Evolutionary conservation across 23 tunicate species (phyloP).

Genomic region (Styela plicata): DNA sequence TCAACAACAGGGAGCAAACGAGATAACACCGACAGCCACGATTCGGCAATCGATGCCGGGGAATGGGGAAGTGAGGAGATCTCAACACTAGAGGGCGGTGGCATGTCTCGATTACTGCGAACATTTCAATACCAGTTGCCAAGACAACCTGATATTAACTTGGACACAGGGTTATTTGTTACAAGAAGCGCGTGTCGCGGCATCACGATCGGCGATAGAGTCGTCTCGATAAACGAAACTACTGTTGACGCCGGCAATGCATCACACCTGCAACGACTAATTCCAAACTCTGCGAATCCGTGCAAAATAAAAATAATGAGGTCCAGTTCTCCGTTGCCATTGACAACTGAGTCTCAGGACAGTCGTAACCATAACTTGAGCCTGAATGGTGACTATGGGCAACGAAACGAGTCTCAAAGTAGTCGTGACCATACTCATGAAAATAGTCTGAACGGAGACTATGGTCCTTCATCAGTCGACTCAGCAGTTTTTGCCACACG

Average conservation of each 20-base stretch:
- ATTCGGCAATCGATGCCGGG: conserved; percentile 85
- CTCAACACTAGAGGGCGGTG: conserved; percentile 34
- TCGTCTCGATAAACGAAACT: conserved; percentile 42
- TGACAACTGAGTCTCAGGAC: conserved; percentile 13
- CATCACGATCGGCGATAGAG: conserved; percentile 45
- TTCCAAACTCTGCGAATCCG: conserved; percentile 19
- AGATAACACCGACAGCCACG: conserved; percentile 78
- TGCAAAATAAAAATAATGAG: conserved; percentile 14
- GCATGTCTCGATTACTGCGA: conserved; percentile 17
- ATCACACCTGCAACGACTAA: conserved; percentile 18
- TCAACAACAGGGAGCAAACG: background rate
- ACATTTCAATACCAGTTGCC: conserved; percentile 34
- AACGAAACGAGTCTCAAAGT: background rate
- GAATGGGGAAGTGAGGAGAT: conserved; percentile 59
- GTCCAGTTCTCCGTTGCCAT: conserved; percentile 22
- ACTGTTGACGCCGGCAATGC: conserved; percentile 30
- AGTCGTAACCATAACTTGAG: conserved; percentile 13
- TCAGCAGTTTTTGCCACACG: conserved; percentile 3
- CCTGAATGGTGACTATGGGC: background rate
- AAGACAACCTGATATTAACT: conserved; percentile 53
- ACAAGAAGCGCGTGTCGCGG: conserved; percentile 44
- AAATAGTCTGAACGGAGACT: background rate
- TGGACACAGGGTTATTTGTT: conserved; percentile 51
- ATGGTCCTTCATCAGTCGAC: conserved; percentile 11
- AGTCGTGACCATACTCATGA: background rate